Conservation (phyloP, 2,888 invertebrate genomes). For the Galeruca laticollis region DNA sequence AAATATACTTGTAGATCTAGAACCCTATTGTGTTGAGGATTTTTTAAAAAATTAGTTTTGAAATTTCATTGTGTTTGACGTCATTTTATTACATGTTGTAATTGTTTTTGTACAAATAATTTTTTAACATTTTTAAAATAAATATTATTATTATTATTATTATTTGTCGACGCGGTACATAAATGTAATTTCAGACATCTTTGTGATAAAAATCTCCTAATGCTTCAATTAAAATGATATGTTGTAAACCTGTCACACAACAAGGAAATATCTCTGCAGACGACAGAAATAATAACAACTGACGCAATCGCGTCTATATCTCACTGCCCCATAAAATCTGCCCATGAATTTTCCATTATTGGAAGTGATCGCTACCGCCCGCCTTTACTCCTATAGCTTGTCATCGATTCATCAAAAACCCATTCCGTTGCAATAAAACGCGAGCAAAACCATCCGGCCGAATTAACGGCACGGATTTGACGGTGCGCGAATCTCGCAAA, state of each 20-base stretch:
- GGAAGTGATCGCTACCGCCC: conserved; percentile 32
- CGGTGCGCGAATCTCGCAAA: conserved; percentile 42
- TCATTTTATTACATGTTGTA: too few relatives aligned
- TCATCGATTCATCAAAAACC: conserved; percentile 43
- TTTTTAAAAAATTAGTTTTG: too few relatives aligned
- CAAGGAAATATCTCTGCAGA: conserved; percentile 13
- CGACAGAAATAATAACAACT: conserved; percentile 10
- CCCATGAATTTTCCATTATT: conserved; percentile 36
- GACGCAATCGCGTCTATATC: conserved; percentile 14
- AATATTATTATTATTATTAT: too few relatives aligned
- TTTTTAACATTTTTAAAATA: too few relatives aligned
- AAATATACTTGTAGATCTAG: too few relatives aligned
- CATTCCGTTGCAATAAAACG: conserved; percentile 41
- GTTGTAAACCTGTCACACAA: conserved; percentile 1
- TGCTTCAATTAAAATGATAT: background rate
- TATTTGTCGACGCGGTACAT: too few relatives aligned
- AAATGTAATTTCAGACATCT: background rate
- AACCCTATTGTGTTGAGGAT: too few relatives aligned
- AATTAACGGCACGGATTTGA: conserved; percentile 44
- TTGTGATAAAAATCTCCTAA: background rate
- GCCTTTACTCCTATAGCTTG: conserved; percentile 34
- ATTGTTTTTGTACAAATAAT: too few relatives aligned
- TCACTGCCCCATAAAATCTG: conserved; percentile 26
- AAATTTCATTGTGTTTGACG: too few relatives aligned
- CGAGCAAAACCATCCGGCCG: conserved; percentile 42